Evolutionary conservation across 2,888 invertebrate species (phyloP).

Genomic region (Erpobdella octoculata): DNA sequence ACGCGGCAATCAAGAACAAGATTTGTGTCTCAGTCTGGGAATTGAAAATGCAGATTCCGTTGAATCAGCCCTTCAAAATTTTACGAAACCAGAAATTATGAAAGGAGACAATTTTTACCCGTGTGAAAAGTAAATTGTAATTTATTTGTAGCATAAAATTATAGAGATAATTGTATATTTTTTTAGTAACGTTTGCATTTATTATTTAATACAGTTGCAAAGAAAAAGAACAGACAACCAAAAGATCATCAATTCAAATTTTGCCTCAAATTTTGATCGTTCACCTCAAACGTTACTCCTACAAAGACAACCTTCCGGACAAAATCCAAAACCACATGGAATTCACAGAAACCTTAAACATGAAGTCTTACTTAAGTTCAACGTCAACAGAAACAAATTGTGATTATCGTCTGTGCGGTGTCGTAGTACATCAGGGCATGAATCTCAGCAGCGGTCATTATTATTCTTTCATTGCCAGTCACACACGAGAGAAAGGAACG

Average conservation of each 20-base stretch:
- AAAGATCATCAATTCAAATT: not conserved
- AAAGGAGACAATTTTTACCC: not conserved
- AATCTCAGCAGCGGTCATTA: not conserved
- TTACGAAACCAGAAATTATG: not conserved
- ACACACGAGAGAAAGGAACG: not conserved
- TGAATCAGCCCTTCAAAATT: not conserved
- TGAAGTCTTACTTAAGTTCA: not conserved
- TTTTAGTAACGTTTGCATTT: too few species aligned
- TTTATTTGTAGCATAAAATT: too few species aligned
- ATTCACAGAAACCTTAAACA: not conserved
- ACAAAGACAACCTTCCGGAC: not conserved
- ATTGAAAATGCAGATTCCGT: not conserved
- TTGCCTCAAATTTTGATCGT: not conserved
- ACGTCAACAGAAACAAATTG: not conserved
- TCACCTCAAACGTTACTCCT: not conserved
- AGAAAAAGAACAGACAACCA: not conserved
- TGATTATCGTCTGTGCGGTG: not conserved
- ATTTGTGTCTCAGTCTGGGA: slow-evolving; percentile 13
- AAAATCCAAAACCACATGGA: not conserved
- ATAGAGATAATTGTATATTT: too few species aligned
- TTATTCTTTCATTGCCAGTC: not conserved
- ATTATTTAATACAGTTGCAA: too few species aligned
- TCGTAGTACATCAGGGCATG: not conserved
- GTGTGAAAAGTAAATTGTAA: slow-evolving; percentile 10
- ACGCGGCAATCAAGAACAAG: slow-evolving; percentile 1